Evolutionary conservation across 92 coral and sea anemone genomes (phyloP).

Genomic region (Siderastrea siderea): DNA sequence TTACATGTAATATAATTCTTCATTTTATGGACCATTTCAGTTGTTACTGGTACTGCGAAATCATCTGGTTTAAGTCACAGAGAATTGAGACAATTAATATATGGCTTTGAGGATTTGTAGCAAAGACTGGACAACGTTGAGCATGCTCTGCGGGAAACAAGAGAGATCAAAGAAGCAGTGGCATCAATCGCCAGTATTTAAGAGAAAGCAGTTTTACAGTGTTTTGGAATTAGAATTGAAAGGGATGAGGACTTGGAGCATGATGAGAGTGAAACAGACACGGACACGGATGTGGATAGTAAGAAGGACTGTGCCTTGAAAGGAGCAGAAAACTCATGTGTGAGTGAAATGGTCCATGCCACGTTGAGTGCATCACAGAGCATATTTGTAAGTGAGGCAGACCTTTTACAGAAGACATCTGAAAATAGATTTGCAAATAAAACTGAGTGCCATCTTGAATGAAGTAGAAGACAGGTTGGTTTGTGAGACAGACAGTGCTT

Average conservation of each 20-base stretch:
- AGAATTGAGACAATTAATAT: slow-evolving; percentile 41
- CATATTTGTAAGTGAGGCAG: too few species aligned
- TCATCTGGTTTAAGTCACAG: slow-evolving; percentile 53
- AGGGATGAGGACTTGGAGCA: slow-evolving; percentile 17
- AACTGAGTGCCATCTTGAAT: too few species aligned
- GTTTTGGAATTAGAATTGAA: slow-evolving; percentile 39
- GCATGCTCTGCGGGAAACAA: neutral
- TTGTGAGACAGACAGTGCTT: neutral
- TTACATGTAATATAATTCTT: neutral
- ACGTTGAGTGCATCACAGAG: neutral
- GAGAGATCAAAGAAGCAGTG: slow-evolving; percentile 37
- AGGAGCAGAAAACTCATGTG: neutral
- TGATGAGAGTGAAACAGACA: slow-evolving; percentile 52
- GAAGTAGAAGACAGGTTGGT: neutral
- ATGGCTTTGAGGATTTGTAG: slow-evolving; percentile 43
- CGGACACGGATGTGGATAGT: slow-evolving; percentile 12
- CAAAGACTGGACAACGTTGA: neutral
- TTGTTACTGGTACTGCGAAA: slow-evolving; percentile 16
- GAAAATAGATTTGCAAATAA: too few species aligned
- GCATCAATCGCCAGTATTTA: neutral
- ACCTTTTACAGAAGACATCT: too few species aligned
- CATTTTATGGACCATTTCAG: neutral
- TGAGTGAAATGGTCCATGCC: neutral
- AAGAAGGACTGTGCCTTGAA: slow-evolving; percentile 1
- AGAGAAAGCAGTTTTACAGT: neutral